Evolutionary conservation across 2,113 vertebrate genomes (phyloP).

Genomic region (Brienomyrus longianalis): DNA sequence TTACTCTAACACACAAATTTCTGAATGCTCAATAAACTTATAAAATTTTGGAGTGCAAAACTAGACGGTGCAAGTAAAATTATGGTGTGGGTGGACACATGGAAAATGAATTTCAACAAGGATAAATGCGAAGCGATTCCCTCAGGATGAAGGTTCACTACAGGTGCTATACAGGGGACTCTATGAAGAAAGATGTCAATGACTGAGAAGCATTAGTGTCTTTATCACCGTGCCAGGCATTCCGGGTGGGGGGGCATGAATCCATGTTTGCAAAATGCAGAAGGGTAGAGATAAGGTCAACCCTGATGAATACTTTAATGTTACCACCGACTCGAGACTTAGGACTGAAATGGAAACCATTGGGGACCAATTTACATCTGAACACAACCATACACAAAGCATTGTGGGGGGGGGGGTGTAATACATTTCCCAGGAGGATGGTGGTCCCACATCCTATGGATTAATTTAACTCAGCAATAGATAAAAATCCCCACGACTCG

Average conservation of each 20-base stretch:
- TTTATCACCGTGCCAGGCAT: neutral
- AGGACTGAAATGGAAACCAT: neutral
- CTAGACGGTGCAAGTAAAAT: neutral
- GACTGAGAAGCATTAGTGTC: neutral
- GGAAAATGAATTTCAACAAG: neutral
- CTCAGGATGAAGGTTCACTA: neutral
- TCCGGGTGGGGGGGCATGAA: neutral
- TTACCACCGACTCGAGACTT: neutral
- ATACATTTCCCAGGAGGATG: neutral
- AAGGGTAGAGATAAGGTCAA: neutral
- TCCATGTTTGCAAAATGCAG: neutral
- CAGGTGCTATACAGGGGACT: neutral
- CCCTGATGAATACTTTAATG: neutral
- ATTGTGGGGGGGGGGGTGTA: neutral
- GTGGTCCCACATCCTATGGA: neutral
- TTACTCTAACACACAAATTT: neutral
- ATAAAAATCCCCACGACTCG: neutral
- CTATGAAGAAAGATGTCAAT: neutral
- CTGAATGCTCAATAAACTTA: neutral
- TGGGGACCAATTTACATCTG: neutral
- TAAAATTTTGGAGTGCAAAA: neutral
- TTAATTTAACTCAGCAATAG: neutral
- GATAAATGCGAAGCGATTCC: neutral
- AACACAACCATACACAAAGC: neutral
- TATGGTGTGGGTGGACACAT: neutral